Evolutionary conservation across 2,797 vertebrate genomes (phyloP).

Genomic region (Oreochromis mossambicus): DNA sequence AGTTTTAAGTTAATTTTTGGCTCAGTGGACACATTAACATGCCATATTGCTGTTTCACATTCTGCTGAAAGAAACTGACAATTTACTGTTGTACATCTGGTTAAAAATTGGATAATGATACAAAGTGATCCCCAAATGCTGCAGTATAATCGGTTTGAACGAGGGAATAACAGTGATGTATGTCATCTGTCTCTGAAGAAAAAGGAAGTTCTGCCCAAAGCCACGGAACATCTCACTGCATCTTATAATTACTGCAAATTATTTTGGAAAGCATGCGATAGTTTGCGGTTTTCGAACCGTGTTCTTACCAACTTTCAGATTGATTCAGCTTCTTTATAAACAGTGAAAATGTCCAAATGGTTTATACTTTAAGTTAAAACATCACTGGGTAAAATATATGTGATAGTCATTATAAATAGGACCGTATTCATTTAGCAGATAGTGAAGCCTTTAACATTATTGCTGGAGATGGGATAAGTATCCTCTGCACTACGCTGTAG

Average conservation of each 20-base stretch:
- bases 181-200: not conserved
- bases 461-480: not conserved
- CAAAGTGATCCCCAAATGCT: slow-evolving; percentile 23
- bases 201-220: not conserved
- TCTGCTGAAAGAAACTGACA: slow-evolving; percentile 21
- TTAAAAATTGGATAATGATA: slow-evolving; percentile 58
- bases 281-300: not conserved
- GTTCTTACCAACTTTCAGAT: not conserved
- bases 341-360: not conserved
- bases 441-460: not conserved
- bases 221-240: not conserved
- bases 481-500: not conserved
- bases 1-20: slow-evolving; percentile 35
- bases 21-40: slow-evolving; percentile 33
- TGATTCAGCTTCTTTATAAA: not conserved
- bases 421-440: not conserved
- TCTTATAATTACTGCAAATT: not conserved
- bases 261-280: not conserved
- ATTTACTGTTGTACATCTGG: slow-evolving; percentile 52
- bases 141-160: slow-evolving; percentile 4
- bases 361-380: not conserved
- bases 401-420: not conserved
- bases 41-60: slow-evolving; percentile 1
- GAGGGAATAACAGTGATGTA: slow-evolving; percentile 11
- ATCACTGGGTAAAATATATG: not conserved